Base-by-base conservation (phyloP, 1,140 invertebrate genomes). In the Drosophila littoralis region DNA sequence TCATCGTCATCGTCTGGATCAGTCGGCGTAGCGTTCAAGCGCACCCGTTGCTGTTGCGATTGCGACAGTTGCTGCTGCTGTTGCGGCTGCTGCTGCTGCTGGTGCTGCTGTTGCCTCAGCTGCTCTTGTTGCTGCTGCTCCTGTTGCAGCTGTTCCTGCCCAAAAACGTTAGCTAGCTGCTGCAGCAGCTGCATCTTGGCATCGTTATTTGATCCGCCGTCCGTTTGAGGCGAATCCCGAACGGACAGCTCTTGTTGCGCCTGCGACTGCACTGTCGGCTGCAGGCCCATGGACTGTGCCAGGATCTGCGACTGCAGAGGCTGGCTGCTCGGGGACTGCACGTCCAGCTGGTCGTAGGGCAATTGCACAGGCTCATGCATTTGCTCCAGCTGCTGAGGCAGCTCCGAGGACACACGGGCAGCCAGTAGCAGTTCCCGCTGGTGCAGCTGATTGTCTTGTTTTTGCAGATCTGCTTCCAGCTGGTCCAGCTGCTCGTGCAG, bases 91-190 rank as follows among this genome's bases (percentile, higher is more conserved):
- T 45, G 64, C 13, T n/a, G 22, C 1, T 22, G 55, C 10, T 42
- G 38, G 10, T 12, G 28, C 15, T 63, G 64, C 1, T 43, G 50
- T 7, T 60, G 79, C 6, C 38, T 12, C 13, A 61, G 50, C 28
- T 55, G 50, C 13, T 57, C 33, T 0, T 58, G 65, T 22, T 40
- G 61, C 45, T 17, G 12, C 33, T 61, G 72, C 2, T 45, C 38
- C 4, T 48, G 60, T 7, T 36, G 9, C 8, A 46, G 59, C 10
- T 63, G 77, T 0, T 51, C 43, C 4, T 63, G 66, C 0, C 58
- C 46, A 10, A 85, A 75, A 2, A 55, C 68, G 1, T 78, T 66
- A 8, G 74, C 61, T 17, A 85, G 48, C 38, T 86, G 78, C 22
- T 79, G 75, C 43, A 85, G 48, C 60, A 88, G 7, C 50, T 73